A percentile compares a stretch with the other conserved stretches of the same genome.
phyloP scores from a whole-genome alignment of 2,113 vertebrate genomes.

The Hipposideros armiger region DNA sequence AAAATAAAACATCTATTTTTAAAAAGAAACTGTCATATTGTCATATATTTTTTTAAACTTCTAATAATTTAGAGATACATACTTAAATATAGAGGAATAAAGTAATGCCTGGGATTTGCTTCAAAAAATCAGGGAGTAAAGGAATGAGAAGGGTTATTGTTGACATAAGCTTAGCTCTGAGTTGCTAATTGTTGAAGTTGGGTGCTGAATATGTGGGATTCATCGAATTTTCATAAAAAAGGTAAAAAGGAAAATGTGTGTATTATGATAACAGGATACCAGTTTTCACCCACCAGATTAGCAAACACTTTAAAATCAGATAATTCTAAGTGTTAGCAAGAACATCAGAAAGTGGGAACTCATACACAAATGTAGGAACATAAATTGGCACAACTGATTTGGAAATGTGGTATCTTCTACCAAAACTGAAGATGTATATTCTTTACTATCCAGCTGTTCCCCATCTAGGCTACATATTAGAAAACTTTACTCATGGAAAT shows the following conservation, averaged over 20 bases:
- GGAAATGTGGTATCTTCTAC: background rate
- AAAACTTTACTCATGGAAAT: background rate
- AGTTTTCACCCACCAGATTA: background rate
- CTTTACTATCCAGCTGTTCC: background rate
- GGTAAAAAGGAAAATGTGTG: background rate
- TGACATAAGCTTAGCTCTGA: background rate
- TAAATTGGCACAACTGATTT: background rate
- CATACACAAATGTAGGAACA: background rate
- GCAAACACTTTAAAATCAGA: constrained; percentile 25
- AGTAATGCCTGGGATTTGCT: background rate
- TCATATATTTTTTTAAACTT: background rate
- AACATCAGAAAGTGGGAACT: background rate
- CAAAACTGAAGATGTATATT: background rate
- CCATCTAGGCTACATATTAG: background rate
- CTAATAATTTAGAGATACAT: constrained; percentile 5
- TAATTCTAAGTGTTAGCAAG: background rate
- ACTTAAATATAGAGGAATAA: constrained; percentile 11
- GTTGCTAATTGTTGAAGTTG: background rate
- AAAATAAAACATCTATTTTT: constrained; percentile 4
- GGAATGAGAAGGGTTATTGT: background rate
- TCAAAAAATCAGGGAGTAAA: background rate
- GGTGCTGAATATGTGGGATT: background rate
- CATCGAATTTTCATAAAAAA: constrained; percentile 5
- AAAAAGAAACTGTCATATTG: background rate
- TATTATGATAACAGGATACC: background rate